Conservation (phyloP, 2,113 vertebrate genomes). For the Sceloporus undulatus region DNA sequence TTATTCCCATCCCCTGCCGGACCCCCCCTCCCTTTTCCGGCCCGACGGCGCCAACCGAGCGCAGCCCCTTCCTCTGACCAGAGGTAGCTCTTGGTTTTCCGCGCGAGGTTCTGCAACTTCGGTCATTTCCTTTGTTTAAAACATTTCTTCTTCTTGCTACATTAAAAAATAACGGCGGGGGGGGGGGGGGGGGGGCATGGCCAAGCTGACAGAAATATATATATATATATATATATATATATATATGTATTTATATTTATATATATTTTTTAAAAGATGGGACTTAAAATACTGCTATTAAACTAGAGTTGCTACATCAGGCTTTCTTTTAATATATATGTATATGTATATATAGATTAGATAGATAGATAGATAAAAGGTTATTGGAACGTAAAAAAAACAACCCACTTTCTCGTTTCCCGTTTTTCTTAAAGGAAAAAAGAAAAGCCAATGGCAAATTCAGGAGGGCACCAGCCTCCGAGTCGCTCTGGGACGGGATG, state of each 20-base stretch:
- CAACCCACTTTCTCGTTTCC: slow-evolving; percentile 20
- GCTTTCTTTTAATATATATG: slow-evolving; percentile 70
- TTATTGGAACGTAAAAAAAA: slow-evolving; percentile 61
- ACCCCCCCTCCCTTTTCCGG: no score
- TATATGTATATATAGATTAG: slow-evolving; percentile 65
- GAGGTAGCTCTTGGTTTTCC: slow-evolving; percentile 63
- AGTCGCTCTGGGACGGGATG: background rate
- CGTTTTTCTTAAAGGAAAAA: slow-evolving; percentile 21
- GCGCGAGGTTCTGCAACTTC: slow-evolving; percentile 30
- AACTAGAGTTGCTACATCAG: slow-evolving; percentile 74
- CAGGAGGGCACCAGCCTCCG: slow-evolving; percentile 19
- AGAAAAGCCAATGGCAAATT: slow-evolving; percentile 38
- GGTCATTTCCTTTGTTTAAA: background rate
- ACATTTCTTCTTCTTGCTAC: slow-evolving; percentile 54
- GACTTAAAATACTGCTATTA: slow-evolving; percentile 67
- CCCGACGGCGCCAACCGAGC: background rate
- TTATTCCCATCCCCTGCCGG: slow-evolving; percentile 38
- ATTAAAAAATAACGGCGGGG: slow-evolving; percentile 57
- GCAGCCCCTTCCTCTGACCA: slow-evolving; percentile 18
- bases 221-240: slow-evolving; percentile 51
- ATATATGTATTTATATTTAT: slow-evolving; percentile 26
- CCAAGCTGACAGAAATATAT: slow-evolving; percentile 48
- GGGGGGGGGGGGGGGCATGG: background rate
- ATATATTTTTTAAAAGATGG: slow-evolving; percentile 55
- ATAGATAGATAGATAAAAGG: slow-evolving; percentile 55